Evolutionary conservation across 1,140 invertebrate genomes (phyloP), one percentile per base, ranked within the genome.

Genomic region (Trichonephila clavipes): DNA sequence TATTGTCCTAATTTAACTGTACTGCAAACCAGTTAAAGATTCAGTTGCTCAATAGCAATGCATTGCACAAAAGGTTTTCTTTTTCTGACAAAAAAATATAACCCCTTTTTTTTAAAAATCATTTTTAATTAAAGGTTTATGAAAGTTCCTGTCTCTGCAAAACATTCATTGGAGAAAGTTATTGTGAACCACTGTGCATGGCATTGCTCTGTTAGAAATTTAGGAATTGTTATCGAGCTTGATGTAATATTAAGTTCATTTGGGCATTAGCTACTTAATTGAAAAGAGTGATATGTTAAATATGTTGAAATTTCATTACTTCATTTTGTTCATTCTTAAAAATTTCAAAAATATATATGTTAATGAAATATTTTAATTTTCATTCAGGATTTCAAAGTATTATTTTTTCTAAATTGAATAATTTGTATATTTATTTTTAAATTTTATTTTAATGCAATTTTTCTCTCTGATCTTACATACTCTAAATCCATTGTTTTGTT

Each of bases 241-340:
- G 44, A 28, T 83, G 82, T 58, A n/a, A 12, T n/a, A 64, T 86
- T 59, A 14, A 69, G 28, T 77, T 77, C 72, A 40, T 87, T 18
- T 89, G 87, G 64, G 62, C 87, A 89, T 89, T 89, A 69, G 87
- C 87, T 89, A 89, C 87, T 89, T 89, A 89, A 89, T 69, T 89
- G 1, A 88, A 69, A 8, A 89, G 19, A 64, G 58, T 87, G 58
- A 87, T 34, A 62, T 61, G 24, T 87, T 64, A 14, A 51, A 19
- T 87, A 19, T 18, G 72, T 77, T 18, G 34, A 18, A 40, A 8
- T 77, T 77, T 77, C 3, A 3, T 40, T 77, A 24, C n/a, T 77
- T 77, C 40, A 24, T 77, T 77, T 77, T 77, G 28, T 77, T 77
- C 34, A 2, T 77, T 77, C 18, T 18, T 64, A 19, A 18, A 12